Evolutionary conservation across 2,888 invertebrate species (phyloP).

Genomic region (Frankliniella intonsa): DNA sequence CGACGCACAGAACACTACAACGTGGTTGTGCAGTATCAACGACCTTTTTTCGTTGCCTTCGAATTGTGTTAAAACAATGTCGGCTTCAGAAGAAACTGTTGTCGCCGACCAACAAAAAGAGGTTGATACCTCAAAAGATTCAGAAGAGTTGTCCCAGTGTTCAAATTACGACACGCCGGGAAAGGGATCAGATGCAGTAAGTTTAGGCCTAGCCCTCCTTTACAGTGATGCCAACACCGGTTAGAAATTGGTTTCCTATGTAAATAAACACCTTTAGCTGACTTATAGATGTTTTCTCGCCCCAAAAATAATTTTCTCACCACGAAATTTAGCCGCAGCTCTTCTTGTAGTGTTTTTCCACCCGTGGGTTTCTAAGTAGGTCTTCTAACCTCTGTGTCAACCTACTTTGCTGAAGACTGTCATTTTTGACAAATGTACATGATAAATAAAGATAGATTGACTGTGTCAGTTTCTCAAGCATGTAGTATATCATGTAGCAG

Average conservation of each 20-base stretch:
- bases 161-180: conserved; percentile 5
- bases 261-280: not conserved
- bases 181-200: conserved; percentile 16
- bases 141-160: not conserved
- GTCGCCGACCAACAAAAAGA: conserved; percentile 21
- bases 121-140: not conserved
- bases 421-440: not conserved
- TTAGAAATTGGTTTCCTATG: not conserved
- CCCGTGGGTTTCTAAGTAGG: not conserved
- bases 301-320: not conserved
- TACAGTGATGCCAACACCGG: conserved; percentile 15
- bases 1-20: not conserved
- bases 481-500: too few species aligned
- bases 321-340: not conserved
- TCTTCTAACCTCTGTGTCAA: conserved; percentile 11
- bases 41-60: not conserved
- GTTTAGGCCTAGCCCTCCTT: conserved; percentile 4
- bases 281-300: not conserved
- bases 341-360: not conserved
- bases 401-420: not conserved
- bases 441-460: too few species aligned
- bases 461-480: too few species aligned
- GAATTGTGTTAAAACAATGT: not conserved
- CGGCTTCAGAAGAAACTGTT: conserved; percentile 15
- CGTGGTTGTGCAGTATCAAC: conserved; percentile 23